Conservation (phyloP, 2,888 invertebrate species). For the Plusia festucae region DNA sequence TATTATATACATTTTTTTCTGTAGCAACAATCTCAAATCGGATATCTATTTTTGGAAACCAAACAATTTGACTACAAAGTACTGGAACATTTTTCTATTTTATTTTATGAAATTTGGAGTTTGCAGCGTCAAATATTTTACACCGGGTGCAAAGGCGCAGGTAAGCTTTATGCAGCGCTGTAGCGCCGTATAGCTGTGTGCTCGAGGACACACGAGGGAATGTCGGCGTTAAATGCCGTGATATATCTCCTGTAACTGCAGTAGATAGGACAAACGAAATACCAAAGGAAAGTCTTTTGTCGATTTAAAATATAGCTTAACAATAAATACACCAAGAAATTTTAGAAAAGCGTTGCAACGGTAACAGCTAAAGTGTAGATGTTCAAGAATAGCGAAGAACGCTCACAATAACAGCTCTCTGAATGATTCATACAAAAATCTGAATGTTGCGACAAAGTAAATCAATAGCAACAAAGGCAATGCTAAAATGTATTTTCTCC, state of each 20-base stretch:
- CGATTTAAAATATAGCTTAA: constrained; percentile 31
- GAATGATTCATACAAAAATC: constrained; percentile 41
- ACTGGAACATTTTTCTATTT: constrained; percentile 46
- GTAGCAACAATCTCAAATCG: constrained; percentile 14
- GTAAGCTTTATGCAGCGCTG: constrained; percentile 61
- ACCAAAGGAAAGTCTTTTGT: constrained; percentile 27
- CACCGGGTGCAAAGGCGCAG: constrained; percentile 58
- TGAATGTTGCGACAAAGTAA: constrained; percentile 41
- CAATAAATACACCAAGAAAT: background rate
- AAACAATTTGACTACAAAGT: constrained; percentile 46
- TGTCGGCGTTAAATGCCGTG: constrained; percentile 64
- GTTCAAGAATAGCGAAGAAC: background rate
- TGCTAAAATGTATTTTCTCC: constrained; percentile 46
- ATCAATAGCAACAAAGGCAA: constrained; percentile 51
- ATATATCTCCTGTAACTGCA: constrained; percentile 67
- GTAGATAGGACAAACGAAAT: constrained; percentile 59
- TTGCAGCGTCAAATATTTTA: constrained; percentile 59
- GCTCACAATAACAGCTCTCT: constrained; percentile 26
- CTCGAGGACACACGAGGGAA: constrained; percentile 59
- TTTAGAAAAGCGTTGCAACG: background rate
- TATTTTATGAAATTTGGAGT: constrained; percentile 57
- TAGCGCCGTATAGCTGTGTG: constrained; percentile 51
- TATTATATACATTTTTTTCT: too few species aligned
- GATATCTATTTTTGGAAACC: constrained; percentile 25
- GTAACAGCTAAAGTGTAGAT: background rate